Evolutionary conservation across 2,888 invertebrate genomes (phyloP).

Genomic region (Eudasyphora cyanicolor): DNA sequence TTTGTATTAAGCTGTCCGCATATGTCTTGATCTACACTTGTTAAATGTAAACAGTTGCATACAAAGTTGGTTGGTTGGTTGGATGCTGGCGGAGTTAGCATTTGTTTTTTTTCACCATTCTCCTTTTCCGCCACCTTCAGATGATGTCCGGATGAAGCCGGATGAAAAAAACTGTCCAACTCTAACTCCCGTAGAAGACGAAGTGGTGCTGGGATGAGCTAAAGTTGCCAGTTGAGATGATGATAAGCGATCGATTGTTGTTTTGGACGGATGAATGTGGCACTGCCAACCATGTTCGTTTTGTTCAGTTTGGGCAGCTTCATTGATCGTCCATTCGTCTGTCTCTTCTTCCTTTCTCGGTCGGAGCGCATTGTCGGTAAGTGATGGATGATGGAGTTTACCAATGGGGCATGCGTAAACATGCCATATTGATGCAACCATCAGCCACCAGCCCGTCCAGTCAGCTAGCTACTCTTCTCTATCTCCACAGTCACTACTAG

Average conservation of each 20-base stretch:
- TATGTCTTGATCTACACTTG: conserved; percentile 68
- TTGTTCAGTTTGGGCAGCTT: neutral
- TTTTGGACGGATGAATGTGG: conserved; percentile 10
- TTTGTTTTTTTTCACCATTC: too few species aligned
- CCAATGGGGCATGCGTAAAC: conserved; percentile 49
- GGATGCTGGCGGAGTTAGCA: too few species aligned
- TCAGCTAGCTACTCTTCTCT: neutral
- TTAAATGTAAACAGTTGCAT: conserved; percentile 66
- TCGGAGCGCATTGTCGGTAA: conserved; percentile 15
- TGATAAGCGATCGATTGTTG: conserved; percentile 64
- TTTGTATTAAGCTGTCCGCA: conserved; percentile 69
- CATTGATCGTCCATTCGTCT: conserved; percentile 17
- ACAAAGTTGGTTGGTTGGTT: conserved; percentile 44
- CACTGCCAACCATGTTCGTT: neutral
- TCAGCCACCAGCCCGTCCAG: conserved; percentile 3
- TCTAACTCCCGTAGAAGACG: too few species aligned
- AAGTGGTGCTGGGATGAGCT: conserved; percentile 28
- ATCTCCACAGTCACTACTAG: too few species aligned
- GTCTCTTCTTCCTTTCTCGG: neutral
- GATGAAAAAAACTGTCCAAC: neutral
- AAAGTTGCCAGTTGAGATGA: conserved; percentile 13
- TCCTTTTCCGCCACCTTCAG: neutral
- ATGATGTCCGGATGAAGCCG: neutral
- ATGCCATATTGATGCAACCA: conserved; percentile 12
- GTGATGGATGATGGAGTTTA: conserved; percentile 61